A percentile compares a stretch with the other conserved stretches of the same genome.
Evolutionary conservation across 1,140 invertebrate species (phyloP).

Genomic region (Lasioglossum albipes): DNA sequence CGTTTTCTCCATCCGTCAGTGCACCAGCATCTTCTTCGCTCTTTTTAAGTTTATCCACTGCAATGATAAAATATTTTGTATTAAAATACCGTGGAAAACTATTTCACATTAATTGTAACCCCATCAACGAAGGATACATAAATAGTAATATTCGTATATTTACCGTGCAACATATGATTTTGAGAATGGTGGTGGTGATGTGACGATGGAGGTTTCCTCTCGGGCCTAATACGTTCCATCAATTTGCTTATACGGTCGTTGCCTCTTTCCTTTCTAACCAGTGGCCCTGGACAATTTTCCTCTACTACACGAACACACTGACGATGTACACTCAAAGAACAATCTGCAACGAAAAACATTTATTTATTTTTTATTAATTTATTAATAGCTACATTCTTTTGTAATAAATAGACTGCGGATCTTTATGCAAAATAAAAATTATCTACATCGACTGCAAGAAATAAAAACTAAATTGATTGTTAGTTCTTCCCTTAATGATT

Average conservation of each 20-base stretch:
- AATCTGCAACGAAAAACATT: constrained; percentile 84
- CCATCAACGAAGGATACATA: not conserved
- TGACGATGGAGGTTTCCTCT: constrained; percentile 79
- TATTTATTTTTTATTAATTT: constrained; percentile 2
- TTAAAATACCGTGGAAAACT: not conserved
- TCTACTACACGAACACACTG: constrained; percentile 90
- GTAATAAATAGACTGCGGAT: not conserved
- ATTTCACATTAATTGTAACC: not conserved
- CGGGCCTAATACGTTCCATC: constrained; percentile 87
- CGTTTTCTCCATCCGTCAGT: constrained; percentile 77
- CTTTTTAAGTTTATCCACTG: constrained; percentile 76
- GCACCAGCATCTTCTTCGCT: constrained; percentile 74
- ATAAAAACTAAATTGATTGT: too few relatives aligned
- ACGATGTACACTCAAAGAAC: constrained; percentile 93
- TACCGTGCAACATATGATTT: constrained; percentile 75
- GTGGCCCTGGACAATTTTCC: constrained; percentile 90
- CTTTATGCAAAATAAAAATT: too few relatives aligned
- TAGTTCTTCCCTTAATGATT: too few relatives aligned
- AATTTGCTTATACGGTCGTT: constrained; percentile 87
- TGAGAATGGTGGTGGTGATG: constrained; percentile 72
- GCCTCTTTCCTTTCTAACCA: constrained; percentile 84
- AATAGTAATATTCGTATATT: constrained; percentile 38
- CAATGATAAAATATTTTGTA: constrained; percentile 34
- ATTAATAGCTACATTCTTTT: too few relatives aligned
- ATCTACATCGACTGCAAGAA: too few relatives aligned